Evolutionary conservation across 2,113 vertebrate genomes (phyloP).

Genomic region (Meriones unguiculatus): DNA sequence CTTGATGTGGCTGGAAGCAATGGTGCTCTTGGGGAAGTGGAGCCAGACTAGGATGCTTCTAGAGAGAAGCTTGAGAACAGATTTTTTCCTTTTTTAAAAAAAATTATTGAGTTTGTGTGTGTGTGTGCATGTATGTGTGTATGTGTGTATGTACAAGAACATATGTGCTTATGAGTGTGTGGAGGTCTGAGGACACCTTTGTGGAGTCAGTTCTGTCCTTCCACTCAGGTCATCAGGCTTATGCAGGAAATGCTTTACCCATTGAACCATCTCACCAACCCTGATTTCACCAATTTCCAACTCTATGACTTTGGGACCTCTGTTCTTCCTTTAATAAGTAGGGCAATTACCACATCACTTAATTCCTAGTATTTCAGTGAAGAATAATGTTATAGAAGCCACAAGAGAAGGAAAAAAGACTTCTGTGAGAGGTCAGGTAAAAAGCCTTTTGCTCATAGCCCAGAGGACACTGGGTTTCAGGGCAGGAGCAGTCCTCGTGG

Average conservation of each 20-base stretch:
- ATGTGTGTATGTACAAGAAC: not conserved
- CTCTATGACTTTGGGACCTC: not conserved
- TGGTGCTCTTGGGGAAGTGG: not conserved
- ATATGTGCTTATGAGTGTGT: not conserved
- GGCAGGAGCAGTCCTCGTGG: not conserved
- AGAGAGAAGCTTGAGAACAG: not conserved
- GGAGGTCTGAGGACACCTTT: not conserved
- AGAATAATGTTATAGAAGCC: not conserved
- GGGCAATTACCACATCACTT: not conserved
- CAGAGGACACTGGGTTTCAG: not conserved
- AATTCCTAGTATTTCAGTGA: not conserved
- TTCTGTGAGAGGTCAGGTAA: not conserved
- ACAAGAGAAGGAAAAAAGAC: not conserved
- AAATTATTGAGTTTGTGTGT: not conserved
- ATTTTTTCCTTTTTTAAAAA: not conserved
- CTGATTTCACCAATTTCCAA: not conserved
- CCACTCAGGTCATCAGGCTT: not conserved
- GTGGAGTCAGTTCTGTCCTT: not conserved
- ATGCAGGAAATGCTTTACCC: not conserved
- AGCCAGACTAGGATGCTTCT: not conserved
- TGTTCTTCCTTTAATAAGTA: constrained; percentile 6
- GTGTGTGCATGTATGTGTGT: not conserved
- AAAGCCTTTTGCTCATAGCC: not conserved
- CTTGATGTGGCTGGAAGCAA: not conserved
- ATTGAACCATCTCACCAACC: not conserved